Percentiles rank a stretch among this genome's conserved stretches.
Evolutionary conservation across 2,797 vertebrate genomes (phyloP).

Genomic region (Leucoraja ocellata): DNA sequence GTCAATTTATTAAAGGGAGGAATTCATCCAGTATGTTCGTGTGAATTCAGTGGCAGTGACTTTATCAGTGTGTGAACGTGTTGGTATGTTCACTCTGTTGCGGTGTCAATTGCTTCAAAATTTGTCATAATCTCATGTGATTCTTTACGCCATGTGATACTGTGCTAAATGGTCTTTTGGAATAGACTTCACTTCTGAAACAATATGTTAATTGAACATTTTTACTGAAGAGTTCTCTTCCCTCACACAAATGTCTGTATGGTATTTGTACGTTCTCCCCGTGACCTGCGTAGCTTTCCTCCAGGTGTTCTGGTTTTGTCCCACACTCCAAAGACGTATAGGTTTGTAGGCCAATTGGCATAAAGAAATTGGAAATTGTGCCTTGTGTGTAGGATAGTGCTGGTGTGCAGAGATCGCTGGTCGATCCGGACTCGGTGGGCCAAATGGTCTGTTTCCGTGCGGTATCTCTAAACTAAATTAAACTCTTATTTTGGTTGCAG

Average conservation of each 20-base stretch:
- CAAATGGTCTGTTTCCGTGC: no score
- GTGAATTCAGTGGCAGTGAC: not conserved
- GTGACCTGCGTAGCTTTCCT: no score
- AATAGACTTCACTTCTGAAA: not conserved
- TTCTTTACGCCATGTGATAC: not conserved
- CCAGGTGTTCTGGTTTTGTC: no score
- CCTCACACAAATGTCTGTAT: not conserved
- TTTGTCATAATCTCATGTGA: not conserved
- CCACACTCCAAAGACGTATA: no score
- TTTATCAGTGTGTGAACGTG: slow-evolving; percentile 15
- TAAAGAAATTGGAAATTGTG: no score
- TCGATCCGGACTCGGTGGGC: no score
- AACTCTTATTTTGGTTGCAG: not conserved
- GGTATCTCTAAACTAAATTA: no score
- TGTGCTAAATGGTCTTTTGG: not conserved
- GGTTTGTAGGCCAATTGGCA: no score
- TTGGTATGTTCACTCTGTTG: not conserved
- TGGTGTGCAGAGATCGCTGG: no score
- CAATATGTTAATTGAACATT: not conserved
- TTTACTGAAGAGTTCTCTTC: not conserved
- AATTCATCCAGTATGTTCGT: not conserved
- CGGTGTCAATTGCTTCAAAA: not conserved
- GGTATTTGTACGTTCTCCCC: no score
- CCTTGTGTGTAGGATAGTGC: no score
- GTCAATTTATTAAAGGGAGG: not conserved